Conservation (phyloP, 1,140 invertebrate genomes). For the Medauroidea extradentata region DNA sequence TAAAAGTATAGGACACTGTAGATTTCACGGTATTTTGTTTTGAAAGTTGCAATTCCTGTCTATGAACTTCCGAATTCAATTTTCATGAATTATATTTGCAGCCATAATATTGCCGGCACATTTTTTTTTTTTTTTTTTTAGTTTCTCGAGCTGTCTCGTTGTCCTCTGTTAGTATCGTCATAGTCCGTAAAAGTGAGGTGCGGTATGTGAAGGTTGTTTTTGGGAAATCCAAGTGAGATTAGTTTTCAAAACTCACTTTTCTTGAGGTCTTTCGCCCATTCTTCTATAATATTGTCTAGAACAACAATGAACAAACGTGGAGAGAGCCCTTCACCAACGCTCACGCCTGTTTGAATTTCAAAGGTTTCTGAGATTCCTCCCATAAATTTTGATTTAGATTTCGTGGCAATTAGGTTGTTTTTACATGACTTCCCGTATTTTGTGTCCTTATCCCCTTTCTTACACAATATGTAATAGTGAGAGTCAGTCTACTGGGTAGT, state of each 20-base stretch:
- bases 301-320: neutral
- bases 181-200: neutral
- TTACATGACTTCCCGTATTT: neutral
- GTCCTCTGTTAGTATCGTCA: neutral
- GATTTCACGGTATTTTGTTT: neutral
- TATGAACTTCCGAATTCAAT: neutral
- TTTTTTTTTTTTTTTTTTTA: neutral
- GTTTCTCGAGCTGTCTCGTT: neutral
- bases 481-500: too few relatives aligned
- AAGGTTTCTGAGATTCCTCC: neutral
- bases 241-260: neutral
- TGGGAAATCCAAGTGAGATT: conserved; percentile 3
- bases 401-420: conserved; percentile 1
- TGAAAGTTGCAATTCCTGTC: neutral
- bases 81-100: neutral
- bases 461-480: neutral
- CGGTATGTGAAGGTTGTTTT: conserved; percentile 2
- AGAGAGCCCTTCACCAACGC: neutral
- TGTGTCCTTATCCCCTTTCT: neutral
- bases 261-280: neutral
- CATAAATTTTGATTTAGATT: neutral
- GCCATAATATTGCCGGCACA: neutral
- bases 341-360: neutral
- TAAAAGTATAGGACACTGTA: too few relatives aligned
- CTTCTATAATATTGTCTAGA: conserved; percentile 1